Base-by-base conservation (phyloP, 2,888 invertebrate genomes). In the Drosophila anceps region DNA sequence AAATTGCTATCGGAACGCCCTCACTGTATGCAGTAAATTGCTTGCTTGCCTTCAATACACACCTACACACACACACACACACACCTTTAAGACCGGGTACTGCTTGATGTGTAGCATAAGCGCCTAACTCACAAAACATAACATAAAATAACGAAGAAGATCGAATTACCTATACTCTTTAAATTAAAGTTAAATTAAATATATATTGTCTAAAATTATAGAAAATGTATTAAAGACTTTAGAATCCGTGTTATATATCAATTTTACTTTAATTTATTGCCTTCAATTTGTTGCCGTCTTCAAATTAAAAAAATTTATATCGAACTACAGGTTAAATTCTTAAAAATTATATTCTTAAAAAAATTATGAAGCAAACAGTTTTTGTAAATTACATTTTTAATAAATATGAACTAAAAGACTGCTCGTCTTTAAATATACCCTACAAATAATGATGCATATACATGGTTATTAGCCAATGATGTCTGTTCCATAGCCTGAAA, bases 11-110 rank as follows among this genome's bases (percentile, higher is more conserved):
- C 20, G 68, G 51, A 68, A 81, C 73, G 81, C 78, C 72, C 72
- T 44, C 69, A 55, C 69, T 73, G 82, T 84, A 84, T 84, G 84
- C 87, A 86, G 79, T 63, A 86, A 84, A 84, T 88, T 88, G 82
- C 66, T 82, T 70, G 79, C 81, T 75, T 71, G 73, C 70, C 64
- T 59, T 29, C 46, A 44, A 43, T 33, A 5, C 39, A 50, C 27
- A 61, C 65, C 65, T 33, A 31, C 57, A 55, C 69, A 69, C 70
- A 55, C 46, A 57, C 50, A 55, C 37, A 51, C 57, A 66, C 61
- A 69, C 74, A 81, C 75, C 81, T 87, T 58, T 31, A 53, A 72
- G 70, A 29, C 50, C 29, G 8, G 39, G 27, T 18, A 58, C 35
- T 54, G 29, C 44, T 35, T 48, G 41, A 51, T 46, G 70, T 66